A percentile compares a stretch with the other conserved stretches of the same genome.
Evolutionary conservation across 2,113 vertebrate genomes (phyloP).

Genomic region (Tapirus terrestris): DNA sequence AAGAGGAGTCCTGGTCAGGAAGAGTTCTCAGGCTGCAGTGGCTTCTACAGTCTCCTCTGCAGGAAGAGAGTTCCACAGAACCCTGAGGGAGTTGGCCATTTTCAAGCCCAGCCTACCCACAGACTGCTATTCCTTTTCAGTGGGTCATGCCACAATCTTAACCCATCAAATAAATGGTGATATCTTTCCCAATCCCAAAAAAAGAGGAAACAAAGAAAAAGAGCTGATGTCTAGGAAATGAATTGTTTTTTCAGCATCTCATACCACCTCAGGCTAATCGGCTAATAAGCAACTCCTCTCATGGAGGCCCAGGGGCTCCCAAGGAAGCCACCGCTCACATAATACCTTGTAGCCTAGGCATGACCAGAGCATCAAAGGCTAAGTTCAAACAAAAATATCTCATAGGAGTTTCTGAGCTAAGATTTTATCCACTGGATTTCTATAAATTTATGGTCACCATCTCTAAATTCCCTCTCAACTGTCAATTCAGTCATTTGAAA

Average conservation of each 20-base stretch:
- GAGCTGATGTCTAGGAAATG: background rate
- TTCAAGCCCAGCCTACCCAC: background rate
- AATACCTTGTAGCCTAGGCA: background rate
- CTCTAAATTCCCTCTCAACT: background rate
- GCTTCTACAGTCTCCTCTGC: background rate
- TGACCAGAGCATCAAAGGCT: background rate
- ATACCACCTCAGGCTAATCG: background rate
- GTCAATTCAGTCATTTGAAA: background rate
- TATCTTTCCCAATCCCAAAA: background rate
- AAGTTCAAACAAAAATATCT: background rate
- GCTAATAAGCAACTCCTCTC: background rate
- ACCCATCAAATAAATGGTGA: background rate
- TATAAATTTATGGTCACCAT: background rate
- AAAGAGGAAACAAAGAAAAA: background rate
- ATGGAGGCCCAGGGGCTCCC: background rate
- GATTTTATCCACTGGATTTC: background rate
- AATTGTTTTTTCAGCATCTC: background rate
- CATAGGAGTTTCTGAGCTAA: background rate
- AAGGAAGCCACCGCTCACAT: background rate
- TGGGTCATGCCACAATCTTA: background rate
- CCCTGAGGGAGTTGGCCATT: background rate
- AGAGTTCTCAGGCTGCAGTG: background rate
- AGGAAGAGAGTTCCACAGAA: background rate
- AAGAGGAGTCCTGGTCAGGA: background rate
- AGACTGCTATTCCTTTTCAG: background rate